Evolutionary conservation across 2,888 invertebrate genomes (phyloP), one percentile per base, ranked within the genome.

Genomic region (Idaea biselata): DNA sequence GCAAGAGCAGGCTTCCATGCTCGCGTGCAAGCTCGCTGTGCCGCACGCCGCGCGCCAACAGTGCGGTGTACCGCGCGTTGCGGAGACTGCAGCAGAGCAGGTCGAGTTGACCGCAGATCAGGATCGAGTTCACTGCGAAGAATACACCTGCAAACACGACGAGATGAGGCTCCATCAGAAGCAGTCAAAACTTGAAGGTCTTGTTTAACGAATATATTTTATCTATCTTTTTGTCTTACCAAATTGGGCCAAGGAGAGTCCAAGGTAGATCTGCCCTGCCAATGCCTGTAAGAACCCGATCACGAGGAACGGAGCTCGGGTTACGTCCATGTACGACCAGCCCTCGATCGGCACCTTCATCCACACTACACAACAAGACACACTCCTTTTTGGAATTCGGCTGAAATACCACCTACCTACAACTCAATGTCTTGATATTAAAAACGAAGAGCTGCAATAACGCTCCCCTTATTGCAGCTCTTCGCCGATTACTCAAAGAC

Each of bases 101-200:
- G 60, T 91, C 91, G n/a, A 91, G 65, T 72, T 91, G 91, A 0
- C 91, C 91, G 73, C 91, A 91, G 44, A 91, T 79, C 1, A 91
- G 68, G 60, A 91, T 89, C 0, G 89, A 81, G 67, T 88, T 88
- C 0, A 82, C 75, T 0, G 87, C 89, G 72, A 89, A 91, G 66
- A 90, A 87, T 55, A 90, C 89, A 17, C 91, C 91, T 91, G 70
- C 7, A 53, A 63, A 44, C 14, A 11, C 5, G 3, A 11, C 2
- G 44, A 44, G 11, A 3, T 25, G 25, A 11, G 16, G 18, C 7
- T 18, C 18, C 7, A 54, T 18, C 17, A n/a, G 16, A 32, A 14
- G 16, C 7, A 58, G 16, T 11, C 11, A 44, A 44, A 14, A 44
- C 44, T 11, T 44, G 11, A 14, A 44, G 44, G 44, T 44, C 8